phyloP scores from a whole-genome alignment of 2,113 vertebrate species.

The Pelecanoides urinatrix region DNA sequence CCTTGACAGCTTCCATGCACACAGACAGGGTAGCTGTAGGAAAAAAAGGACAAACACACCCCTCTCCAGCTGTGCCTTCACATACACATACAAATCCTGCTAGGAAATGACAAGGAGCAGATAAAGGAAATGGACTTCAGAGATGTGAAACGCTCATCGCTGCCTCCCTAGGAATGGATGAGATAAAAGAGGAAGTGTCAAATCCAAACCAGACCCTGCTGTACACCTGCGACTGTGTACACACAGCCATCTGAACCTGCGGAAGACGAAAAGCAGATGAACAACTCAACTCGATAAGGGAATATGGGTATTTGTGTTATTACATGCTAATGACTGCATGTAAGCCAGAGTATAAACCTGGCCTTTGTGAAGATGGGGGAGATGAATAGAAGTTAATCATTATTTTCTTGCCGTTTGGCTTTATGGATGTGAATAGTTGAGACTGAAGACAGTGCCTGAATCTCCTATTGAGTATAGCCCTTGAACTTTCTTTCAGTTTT shows the following conservation, averaged over 20 bases:
- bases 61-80: constrained; percentile 7
- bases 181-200: not conserved
- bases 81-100: constrained; percentile 16
- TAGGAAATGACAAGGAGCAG: constrained; percentile 28
- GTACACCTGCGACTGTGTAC: not conserved
- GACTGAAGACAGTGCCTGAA: not conserved
- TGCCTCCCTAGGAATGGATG: not conserved
- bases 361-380: not conserved
- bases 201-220: not conserved
- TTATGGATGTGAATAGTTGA: not conserved
- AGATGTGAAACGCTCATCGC: not conserved
- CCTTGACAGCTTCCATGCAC: not conserved
- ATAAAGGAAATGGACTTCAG: constrained; percentile 6
- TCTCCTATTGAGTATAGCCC: not conserved
- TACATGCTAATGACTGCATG: not conserved
- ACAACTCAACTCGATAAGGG: not conserved
- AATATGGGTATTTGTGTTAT: not conserved
- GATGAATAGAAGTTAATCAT: not conserved
- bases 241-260: not conserved
- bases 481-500: not conserved
- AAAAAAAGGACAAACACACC: not conserved
- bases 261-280: not conserved
- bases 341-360: not conserved
- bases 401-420: not conserved
- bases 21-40: not conserved